Conservation (phyloP, 2,797 vertebrate genomes). For the Ataeniobius toweri region DNA sequence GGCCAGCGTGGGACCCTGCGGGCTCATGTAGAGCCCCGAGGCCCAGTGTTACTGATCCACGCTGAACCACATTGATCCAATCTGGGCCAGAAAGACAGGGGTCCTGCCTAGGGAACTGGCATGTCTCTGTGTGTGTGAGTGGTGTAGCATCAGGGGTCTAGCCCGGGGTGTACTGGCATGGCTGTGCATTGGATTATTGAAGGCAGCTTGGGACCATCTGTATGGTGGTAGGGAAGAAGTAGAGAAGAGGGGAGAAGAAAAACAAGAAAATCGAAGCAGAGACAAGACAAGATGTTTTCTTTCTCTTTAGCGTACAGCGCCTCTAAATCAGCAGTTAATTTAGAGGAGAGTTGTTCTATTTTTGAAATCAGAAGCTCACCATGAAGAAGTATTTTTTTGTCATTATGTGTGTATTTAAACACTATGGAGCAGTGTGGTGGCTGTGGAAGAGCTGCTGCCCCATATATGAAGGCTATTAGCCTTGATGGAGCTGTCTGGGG, state of each 20-base stretch:
- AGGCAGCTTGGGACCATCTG: slow-evolving; percentile 82
- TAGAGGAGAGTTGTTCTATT: background rate
- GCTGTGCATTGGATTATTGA: slow-evolving; percentile 78
- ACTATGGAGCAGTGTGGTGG: background rate
- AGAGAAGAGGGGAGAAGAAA: slow-evolving; percentile 30
- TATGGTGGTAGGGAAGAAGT: slow-evolving; percentile 66
- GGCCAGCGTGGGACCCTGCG: slow-evolving; percentile 64
- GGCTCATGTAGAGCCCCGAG: slow-evolving; percentile 70
- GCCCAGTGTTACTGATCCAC: slow-evolving; percentile 72
- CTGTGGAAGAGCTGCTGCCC: background rate
- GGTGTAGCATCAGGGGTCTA: slow-evolving; percentile 76
- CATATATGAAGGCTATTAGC: background rate
- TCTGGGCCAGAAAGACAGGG: slow-evolving; percentile 75
- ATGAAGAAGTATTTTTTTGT: background rate
- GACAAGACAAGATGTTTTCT: slow-evolving; percentile 19
- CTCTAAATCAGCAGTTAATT: background rate
- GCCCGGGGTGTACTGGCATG: slow-evolving; percentile 79
- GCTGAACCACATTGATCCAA: slow-evolving; percentile 72
- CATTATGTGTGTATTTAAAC: too few relatives aligned
- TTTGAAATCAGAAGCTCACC: background rate
- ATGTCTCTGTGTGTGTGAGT: slow-evolving; percentile 65
- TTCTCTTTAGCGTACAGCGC: background rate
- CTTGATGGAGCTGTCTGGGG: background rate
- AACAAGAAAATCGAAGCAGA: slow-evolving; percentile 15
- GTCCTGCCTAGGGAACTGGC: slow-evolving; percentile 83